Base-by-base conservation (phyloP, 2,797 vertebrate genomes). In the Rhyacichthys aspro region DNA sequence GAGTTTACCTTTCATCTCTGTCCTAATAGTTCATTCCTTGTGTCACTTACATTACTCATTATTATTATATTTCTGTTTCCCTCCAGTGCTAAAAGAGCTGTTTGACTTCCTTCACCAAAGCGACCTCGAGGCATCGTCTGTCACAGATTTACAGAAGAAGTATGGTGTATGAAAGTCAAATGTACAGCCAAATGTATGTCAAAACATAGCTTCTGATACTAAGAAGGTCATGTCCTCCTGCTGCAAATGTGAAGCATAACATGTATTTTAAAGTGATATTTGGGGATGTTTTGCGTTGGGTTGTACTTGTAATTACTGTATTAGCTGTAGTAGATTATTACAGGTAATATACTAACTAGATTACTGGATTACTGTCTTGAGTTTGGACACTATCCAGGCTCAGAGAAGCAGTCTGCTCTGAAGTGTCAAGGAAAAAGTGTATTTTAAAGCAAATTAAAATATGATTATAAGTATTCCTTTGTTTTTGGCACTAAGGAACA, bases 61-160 rank as follows among this genome's bases (percentile, higher is more conserved):
- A 8, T 37, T 18, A 8, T 12, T 50, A 9, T 50, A 37, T 52
- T 43, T 28, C 23, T 28, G 23, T 5, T 1, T 11, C 34, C 44
- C 88, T 79, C 1, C 80, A 99, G 97, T 95, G 73, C 81, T 90
- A n/a, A 87, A 74, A 81, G 90, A 88, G 1, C 78, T 99, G 72
- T 98, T 99, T 84, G 91, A 84, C 74, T 94, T 94, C 59, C 84
- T 98, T 63, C 93, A 85, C 59, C 86, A 79, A 59, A 78, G 91
- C 6, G 89, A 91, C 60, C 73, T 94, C 64, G 90, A 92, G 42
- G 76, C 64, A 61, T 64, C 86, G 3, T 86, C 89, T 14, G 59
- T 95, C 55, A 47, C 86, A 55, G 85, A 90, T 45, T 64, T 98
- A 64, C 86, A 92, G 91, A 95, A 93, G 87, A 95, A 92, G 87